Evolutionary conservation across 2,797 vertebrate genomes (phyloP).

Genomic region (Epinephelus coioides): DNA sequence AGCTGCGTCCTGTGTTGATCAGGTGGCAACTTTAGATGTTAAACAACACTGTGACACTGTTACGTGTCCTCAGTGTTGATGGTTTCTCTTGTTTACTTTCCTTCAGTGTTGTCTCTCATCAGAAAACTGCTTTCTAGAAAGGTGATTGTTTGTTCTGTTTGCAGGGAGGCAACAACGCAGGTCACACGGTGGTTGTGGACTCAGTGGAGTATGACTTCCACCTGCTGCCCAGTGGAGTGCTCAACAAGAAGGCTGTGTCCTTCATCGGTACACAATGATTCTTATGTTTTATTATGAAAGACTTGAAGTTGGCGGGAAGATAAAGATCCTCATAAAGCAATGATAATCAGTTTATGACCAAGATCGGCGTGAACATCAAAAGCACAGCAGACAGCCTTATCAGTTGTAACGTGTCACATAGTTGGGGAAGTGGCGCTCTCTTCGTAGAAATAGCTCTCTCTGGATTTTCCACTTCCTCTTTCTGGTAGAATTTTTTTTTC

Average conservation of each 20-base stretch:
- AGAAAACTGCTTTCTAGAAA: neutral
- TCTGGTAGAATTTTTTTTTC: neutral
- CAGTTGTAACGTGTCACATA: neutral
- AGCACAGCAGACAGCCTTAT: neutral
- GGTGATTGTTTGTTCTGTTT: conserved; percentile 43
- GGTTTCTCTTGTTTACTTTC: neutral
- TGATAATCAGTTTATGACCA: neutral
- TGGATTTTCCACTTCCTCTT: neutral
- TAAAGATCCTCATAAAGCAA: neutral
- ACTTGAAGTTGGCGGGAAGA: conserved; percentile 2
- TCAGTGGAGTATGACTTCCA: conserved; percentile 90
- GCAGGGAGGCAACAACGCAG: conserved; percentile 91
- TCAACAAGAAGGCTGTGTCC: conserved; percentile 88
- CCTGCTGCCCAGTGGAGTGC: conserved; percentile 89
- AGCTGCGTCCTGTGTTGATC: too few species aligned
- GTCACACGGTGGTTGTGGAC: conserved; percentile 90
- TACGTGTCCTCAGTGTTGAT: neutral
- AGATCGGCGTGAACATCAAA: neutral
- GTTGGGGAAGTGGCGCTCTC: neutral
- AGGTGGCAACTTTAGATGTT: neutral
- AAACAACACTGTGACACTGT: neutral
- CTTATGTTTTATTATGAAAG: neutral
- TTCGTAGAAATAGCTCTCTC: too few species aligned
- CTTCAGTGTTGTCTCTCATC: neutral
- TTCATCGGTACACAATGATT: conserved; percentile 83